A percentile compares a stretch with the other conserved stretches of the same genome.
Conservation (phyloP, 2,888 invertebrate species). For the Erpobdella octoculata region DNA sequence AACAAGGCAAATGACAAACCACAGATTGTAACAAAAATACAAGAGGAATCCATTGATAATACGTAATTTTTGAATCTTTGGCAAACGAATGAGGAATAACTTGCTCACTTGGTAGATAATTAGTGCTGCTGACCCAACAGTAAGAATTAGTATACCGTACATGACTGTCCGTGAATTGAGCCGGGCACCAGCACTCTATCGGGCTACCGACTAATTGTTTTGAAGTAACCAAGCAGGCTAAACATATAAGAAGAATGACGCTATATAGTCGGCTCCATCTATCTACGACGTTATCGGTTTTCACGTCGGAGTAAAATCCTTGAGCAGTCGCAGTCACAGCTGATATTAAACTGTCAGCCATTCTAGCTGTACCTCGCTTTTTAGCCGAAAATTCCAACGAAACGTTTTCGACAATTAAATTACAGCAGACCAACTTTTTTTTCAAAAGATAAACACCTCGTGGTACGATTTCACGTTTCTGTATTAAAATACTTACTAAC, state of each 20-base stretch:
- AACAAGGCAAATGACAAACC: conserved; percentile 8
- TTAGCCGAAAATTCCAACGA: too few species aligned
- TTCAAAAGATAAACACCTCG: too few species aligned
- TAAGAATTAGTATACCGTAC: conserved; percentile 24
- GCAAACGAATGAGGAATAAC: conserved; percentile 15
- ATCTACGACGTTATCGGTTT: not conserved
- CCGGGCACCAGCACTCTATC: conserved; percentile 29
- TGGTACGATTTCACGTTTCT: too few species aligned
- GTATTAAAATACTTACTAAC: too few species aligned
- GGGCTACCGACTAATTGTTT: conserved; percentile 29
- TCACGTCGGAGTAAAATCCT: too few species aligned
- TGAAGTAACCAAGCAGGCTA: conserved; percentile 18
- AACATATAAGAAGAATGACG: not conserved
- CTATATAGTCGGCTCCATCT: conserved; percentile 21
- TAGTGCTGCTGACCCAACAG: conserved; percentile 30
- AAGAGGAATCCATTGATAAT: conserved; percentile 31
- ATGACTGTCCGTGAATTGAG: conserved; percentile 29
- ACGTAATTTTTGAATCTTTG: conserved; percentile 9
- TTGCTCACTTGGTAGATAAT: conserved; percentile 25
- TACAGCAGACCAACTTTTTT: too few species aligned
- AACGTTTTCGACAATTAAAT: too few species aligned
- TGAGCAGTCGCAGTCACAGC: too few species aligned
- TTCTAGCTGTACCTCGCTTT: too few species aligned
- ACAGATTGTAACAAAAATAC: conserved; percentile 23
- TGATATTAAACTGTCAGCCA: too few species aligned